Percentiles rank a stretch among this genome's conserved stretches.
These are phyloP conservation scores for Thaumatotibia leucotreta DNA, from an alignment of 1,140 invertebrate genomes.

Conservation along the genomic window DNA sequence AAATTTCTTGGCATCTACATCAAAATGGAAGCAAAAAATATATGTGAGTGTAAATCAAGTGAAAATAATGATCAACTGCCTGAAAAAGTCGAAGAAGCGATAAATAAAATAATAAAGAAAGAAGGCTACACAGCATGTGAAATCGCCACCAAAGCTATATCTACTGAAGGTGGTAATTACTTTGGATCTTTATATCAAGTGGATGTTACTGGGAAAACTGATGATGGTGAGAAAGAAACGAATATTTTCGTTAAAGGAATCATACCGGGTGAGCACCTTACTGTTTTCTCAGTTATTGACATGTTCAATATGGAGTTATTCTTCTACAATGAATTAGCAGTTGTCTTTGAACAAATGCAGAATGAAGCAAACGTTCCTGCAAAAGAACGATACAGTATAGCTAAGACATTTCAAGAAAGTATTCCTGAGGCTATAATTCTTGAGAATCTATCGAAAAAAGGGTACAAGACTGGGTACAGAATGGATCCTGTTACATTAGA, in stretches of 20 bases:
- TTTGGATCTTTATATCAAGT: slow-evolving; percentile 25
- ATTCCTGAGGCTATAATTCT: slow-evolving; percentile 26
- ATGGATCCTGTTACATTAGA: slow-evolving; percentile 25
- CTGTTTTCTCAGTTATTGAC: neutral
- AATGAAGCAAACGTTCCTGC: slow-evolving; percentile 24
- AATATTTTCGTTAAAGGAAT: slow-evolving; percentile 15
- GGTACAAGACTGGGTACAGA: slow-evolving; percentile 28
- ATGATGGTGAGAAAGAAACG: slow-evolving; percentile 19
- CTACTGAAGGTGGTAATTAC: slow-evolving; percentile 22
- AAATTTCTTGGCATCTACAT: neutral
- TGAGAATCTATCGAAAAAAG: slow-evolving; percentile 26
- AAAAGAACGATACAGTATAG: slow-evolving; percentile 8
- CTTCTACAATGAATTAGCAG: neutral
- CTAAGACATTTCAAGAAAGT: slow-evolving; percentile 15
- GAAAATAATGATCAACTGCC: slow-evolving; percentile 13
- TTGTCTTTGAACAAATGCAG: slow-evolving; percentile 20
- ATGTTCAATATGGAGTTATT: neutral
- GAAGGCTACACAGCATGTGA: slow-evolving; percentile 31
- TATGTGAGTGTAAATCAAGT: neutral
- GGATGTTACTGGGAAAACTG: slow-evolving; percentile 21
- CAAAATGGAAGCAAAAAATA: neutral
- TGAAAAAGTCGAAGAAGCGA: neutral
- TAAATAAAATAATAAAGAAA: slow-evolving; percentile 27
- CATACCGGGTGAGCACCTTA: neutral
- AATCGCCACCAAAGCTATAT: slow-evolving; percentile 18